These are phyloP conservation scores for Trematocara zebra DNA, from an alignment of 2,113 vertebrate species.

Conservation along the genomic window DNA sequence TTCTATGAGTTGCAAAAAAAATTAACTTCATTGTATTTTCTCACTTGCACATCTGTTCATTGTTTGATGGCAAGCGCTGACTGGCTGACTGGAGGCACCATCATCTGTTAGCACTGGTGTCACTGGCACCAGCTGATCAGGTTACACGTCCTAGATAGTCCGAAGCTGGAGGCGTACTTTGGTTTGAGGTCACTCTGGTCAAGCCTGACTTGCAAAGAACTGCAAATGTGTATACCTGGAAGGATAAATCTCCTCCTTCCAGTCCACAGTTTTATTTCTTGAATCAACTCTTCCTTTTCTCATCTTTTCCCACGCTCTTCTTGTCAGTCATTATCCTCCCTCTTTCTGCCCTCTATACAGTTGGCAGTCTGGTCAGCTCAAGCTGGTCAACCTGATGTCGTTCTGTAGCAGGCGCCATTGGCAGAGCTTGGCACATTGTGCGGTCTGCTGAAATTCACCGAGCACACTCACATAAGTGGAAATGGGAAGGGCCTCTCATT, in stretches of 20 bases:
- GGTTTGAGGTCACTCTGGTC: background rate
- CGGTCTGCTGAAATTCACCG: constrained; percentile 7
- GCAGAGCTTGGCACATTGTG: constrained; percentile 25
- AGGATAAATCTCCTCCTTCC: background rate
- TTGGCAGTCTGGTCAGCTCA: constrained; percentile 32
- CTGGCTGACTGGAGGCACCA: constrained; percentile 13
- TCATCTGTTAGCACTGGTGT: constrained; percentile 54
- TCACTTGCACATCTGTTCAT: constrained; percentile 42
- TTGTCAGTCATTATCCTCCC: background rate
- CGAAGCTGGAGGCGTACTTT: background rate
- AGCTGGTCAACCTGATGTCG: constrained; percentile 39
- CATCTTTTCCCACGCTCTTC: background rate
- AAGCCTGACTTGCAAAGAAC: background rate
- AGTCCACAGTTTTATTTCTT: background rate
- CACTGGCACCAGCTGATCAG: constrained; percentile 5
- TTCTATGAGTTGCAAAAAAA: background rate
- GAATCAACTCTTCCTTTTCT: background rate
- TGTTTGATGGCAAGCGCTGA: background rate
- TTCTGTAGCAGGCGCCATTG: constrained; percentile 20
- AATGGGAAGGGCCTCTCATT: background rate
- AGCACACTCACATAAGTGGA: background rate
- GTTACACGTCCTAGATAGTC: background rate
- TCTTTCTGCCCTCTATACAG: background rate
- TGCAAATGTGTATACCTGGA: background rate
- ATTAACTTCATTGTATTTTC: background rate